Evolutionary conservation across 1,140 invertebrate species (phyloP).

Genomic region (Drosophila pseudoobscura): DNA sequence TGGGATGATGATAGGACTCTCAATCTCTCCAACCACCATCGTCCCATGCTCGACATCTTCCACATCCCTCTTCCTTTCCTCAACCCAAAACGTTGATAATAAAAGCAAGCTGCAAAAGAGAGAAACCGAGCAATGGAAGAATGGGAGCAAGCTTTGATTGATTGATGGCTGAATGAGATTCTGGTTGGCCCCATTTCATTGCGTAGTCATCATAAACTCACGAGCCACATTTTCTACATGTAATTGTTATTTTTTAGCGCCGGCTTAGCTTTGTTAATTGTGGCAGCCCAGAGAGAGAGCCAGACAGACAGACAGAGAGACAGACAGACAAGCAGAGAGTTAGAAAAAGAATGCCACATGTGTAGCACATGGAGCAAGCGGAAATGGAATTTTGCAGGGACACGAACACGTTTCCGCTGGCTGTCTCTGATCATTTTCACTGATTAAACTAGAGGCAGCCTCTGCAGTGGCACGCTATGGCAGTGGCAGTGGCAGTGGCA

Average conservation of each 20-base stretch:
- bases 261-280: slow-evolving; percentile 52
- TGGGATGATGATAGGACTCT: slow-evolving; percentile 54
- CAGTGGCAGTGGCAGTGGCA: too few species aligned
- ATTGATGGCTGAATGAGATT: slow-evolving; percentile 67
- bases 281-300: slow-evolving; percentile 11
- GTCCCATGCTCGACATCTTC: too few species aligned
- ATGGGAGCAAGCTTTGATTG: slow-evolving; percentile 56
- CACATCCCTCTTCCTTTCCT: too few species aligned
- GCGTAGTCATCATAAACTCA: slow-evolving; percentile 62
- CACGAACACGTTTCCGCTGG: slow-evolving; percentile 64
- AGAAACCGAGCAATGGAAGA: slow-evolving; percentile 7
- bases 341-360: background rate
- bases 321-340: background rate
- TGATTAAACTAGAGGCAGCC: too few species aligned
- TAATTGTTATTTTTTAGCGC: slow-evolving; percentile 52
- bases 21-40: background rate
- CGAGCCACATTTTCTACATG: slow-evolving; percentile 38
- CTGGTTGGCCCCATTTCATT: slow-evolving; percentile 65
- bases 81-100: slow-evolving; percentile 31
- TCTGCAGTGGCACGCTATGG: too few species aligned
- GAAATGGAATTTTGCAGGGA: slow-evolving; percentile 79
- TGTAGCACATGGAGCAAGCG: slow-evolving; percentile 36
- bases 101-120: slow-evolving; percentile 48
- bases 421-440: slow-evolving; percentile 4
- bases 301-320: background rate